A percentile compares a stretch with the other conserved stretches of the same genome.
These are phyloP conservation scores for Tokudaia tokunoshimensis DNA, from an alignment of 2,797 vertebrate species.

Conservation along the genomic window DNA sequence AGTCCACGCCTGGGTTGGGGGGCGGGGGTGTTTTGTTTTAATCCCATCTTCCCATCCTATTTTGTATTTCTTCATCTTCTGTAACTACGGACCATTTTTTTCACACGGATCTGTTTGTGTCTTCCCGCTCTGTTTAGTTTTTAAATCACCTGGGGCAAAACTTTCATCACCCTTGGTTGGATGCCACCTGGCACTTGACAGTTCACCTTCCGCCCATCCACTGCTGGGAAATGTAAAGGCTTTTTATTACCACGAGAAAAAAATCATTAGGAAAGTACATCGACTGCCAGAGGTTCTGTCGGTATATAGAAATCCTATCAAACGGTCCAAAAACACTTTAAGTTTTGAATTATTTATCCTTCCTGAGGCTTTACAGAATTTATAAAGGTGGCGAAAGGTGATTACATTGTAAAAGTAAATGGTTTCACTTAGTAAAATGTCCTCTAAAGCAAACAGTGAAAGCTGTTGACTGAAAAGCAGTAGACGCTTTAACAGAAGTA, in stretches of 20 bases:
- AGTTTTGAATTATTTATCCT: conserved; percentile 52
- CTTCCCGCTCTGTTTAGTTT: neutral
- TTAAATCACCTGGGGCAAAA: conserved; percentile 35
- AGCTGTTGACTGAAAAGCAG: neutral
- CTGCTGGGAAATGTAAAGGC: neutral
- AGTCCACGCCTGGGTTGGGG: neutral
- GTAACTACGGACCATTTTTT: neutral
- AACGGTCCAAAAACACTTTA: neutral
- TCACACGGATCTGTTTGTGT: neutral
- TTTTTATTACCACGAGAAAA: neutral
- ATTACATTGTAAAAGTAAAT: conserved; percentile 27
- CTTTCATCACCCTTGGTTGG: neutral
- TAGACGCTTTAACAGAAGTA: neutral
- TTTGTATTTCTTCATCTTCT: neutral
- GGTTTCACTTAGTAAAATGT: conserved; percentile 38
- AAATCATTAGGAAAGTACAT: neutral
- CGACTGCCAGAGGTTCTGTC: neutral
- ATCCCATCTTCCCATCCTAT: neutral
- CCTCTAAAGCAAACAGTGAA: neutral
- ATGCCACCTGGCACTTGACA: neutral
- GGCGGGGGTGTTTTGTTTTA: neutral
- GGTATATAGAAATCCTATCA: conserved; percentile 5
- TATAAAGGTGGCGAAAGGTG: conserved; percentile 2
- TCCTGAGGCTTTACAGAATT: conserved; percentile 29
- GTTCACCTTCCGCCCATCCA: neutral